phyloP scores from a whole-genome alignment of 2,888 invertebrate species.

The Resseliella maxima region DNA sequence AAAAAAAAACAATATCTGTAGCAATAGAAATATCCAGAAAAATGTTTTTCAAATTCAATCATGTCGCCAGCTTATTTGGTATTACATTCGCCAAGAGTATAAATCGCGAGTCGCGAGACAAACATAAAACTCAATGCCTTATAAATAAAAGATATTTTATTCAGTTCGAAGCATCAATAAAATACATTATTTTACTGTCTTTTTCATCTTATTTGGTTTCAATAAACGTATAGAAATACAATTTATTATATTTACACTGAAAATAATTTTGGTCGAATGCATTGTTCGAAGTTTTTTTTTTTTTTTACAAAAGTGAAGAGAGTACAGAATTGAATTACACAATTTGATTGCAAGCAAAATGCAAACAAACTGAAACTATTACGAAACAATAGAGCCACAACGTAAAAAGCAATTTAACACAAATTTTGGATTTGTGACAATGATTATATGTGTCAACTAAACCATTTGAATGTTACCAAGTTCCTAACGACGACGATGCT shows the following conservation, averaged over 20 bases:
- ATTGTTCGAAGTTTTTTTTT: not conserved
- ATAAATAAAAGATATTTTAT: constrained; percentile 27
- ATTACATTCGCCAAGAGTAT: not conserved
- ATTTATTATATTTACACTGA: not conserved
- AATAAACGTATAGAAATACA: not conserved
- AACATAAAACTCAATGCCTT: not conserved
- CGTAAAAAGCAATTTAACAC: not conserved
- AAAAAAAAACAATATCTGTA: too few species aligned
- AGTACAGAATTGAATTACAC: not conserved
- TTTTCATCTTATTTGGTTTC: not conserved
- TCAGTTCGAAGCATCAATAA: not conserved
- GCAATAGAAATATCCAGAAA: too few species aligned
- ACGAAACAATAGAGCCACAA: not conserved
- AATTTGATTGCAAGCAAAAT: not conserved
- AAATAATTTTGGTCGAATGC: not conserved
- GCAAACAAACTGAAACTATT: not conserved
- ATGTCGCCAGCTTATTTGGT: not conserved
- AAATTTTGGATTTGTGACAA: constrained; percentile 35
- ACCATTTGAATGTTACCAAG: constrained; percentile 3
- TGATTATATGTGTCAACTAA: constrained; percentile 51
- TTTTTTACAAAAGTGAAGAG: not conserved
- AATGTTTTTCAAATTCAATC: too few species aligned
- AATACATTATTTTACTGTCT: not conserved
- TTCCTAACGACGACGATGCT: not conserved
- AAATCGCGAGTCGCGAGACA: too few species aligned